phyloP scores from a whole-genome alignment of 1,140 invertebrate species.

The Ceratosolen fusciceps region DNA sequence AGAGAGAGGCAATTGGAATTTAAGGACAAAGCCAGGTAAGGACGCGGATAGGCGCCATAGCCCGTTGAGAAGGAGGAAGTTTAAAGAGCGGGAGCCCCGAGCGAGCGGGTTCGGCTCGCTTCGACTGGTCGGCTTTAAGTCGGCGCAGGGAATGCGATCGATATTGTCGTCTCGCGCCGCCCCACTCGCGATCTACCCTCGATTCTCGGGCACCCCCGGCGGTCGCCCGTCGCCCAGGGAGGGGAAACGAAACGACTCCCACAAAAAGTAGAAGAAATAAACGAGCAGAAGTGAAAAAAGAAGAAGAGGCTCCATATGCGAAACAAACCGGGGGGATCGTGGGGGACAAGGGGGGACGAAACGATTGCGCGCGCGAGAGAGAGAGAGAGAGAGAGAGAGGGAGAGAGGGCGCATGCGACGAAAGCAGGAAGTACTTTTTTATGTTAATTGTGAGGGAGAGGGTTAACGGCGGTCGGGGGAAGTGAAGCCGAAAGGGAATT shows the following conservation, averaged over 20 bases:
- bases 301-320: constrained; percentile 5
- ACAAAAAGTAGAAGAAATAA: not conserved
- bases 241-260: not conserved
- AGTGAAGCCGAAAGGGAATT: constrained; percentile 7
- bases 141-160: constrained; percentile 56
- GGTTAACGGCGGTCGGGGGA: not conserved
- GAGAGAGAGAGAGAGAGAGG: not conserved
- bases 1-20: no score
- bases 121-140: constrained; percentile 60
- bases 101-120: not conserved
- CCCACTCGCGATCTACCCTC: constrained; percentile 42
- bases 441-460: constrained; percentile 41
- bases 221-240: not conserved
- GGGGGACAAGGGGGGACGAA: not conserved
- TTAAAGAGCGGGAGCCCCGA: not conserved
- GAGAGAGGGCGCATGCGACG: constrained; percentile 44
- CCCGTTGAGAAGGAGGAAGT: not conserved
- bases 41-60: not conserved
- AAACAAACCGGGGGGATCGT: not conserved
- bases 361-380: constrained; percentile 18
- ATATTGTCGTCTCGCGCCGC: constrained; percentile 62
- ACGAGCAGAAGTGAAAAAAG: not conserved
- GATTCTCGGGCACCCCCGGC: not conserved
- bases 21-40: no score
- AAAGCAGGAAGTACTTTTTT: constrained; percentile 47